phyloP scores from a whole-genome alignment of 2,797 vertebrate species.

The Melanotaenia boesemani region DNA sequence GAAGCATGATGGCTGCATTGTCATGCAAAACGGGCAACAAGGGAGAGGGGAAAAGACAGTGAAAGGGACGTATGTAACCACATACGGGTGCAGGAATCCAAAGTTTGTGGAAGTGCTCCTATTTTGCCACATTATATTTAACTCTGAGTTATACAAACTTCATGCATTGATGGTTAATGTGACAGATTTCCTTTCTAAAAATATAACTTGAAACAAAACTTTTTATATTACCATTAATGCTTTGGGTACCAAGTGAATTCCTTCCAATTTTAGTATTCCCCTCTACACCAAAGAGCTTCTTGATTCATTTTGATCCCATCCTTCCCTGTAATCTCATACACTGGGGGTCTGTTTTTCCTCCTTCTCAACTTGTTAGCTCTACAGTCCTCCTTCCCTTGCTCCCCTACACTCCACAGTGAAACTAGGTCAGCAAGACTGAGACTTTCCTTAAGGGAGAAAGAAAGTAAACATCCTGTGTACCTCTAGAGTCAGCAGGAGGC shows the following conservation, averaged over 20 bases:
- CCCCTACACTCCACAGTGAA: constrained; percentile 57
- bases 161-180: not conserved
- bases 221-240: not conserved
- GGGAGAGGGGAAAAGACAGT: not conserved
- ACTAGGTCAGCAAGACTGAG: constrained; percentile 80
- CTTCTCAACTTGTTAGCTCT: constrained; percentile 57
- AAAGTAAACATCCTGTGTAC: constrained; percentile 77
- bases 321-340: constrained; percentile 47
- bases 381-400: constrained; percentile 61
- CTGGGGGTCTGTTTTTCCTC: constrained; percentile 63
- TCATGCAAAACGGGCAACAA: not conserved
- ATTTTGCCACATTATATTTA: too few species aligned
- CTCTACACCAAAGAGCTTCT: constrained; percentile 25
- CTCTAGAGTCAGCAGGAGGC: constrained; percentile 63
- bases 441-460: constrained; percentile 66
- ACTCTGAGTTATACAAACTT: not conserved
- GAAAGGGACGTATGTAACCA: too few species aligned
- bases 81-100: too few species aligned
- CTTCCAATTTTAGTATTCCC: constrained; percentile 10
- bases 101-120: too few species aligned
- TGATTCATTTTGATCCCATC: constrained; percentile 24
- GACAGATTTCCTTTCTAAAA: not conserved
- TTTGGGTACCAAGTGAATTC: not conserved
- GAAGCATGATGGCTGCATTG: not conserved
- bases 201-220: not conserved